Evolutionary conservation across 2,113 vertebrate species (phyloP).

Genomic region (Neoarius graeffei): DNA sequence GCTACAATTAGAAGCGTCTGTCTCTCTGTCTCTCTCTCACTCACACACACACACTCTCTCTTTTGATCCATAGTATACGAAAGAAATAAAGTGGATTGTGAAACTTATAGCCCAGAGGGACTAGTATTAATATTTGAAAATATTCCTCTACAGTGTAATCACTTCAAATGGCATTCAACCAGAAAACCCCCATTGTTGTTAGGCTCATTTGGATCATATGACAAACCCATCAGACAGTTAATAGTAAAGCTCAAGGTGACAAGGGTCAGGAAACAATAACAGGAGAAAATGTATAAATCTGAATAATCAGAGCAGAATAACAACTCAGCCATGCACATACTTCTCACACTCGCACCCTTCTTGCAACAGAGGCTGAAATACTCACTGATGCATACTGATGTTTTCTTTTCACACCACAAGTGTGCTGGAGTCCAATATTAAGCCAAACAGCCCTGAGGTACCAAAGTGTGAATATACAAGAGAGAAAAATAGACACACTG

Average conservation of each 20-base stretch:
- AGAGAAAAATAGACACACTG: not conserved
- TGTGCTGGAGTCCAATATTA: not conserved
- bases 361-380: not conserved
- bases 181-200: not conserved
- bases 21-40: not conserved
- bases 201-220: not conserved
- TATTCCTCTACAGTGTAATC: not conserved
- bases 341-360: not conserved
- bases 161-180: not conserved
- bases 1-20: constrained; percentile 48
- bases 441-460: not conserved
- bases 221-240: not conserved
- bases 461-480: not conserved
- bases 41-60: no score
- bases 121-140: not conserved
- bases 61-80: no score
- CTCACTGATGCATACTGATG: not conserved
- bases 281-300: not conserved
- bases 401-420: not conserved
- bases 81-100: not conserved
- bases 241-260: not conserved
- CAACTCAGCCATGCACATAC: not conserved
- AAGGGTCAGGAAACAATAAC: not conserved
- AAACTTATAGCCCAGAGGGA: not conserved
- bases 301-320: not conserved